Percentiles rank a stretch among this genome's conserved stretches.
Conservation (phyloP, 1,140 invertebrate genomes). For the Drosophila kohkoa region DNA sequence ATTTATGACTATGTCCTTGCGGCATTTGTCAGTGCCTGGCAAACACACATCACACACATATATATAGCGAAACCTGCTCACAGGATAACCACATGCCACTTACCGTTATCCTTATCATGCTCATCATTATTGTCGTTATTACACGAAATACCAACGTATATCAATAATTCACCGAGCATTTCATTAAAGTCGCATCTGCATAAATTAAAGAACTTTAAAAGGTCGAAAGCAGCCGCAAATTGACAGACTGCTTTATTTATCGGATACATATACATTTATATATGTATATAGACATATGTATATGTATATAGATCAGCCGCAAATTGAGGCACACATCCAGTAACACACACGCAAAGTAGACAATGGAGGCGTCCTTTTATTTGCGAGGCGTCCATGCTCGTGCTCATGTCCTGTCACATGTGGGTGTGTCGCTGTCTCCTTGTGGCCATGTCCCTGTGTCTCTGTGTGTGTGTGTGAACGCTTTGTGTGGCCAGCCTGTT, state of each 20-base stretch:
- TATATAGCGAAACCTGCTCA: background rate
- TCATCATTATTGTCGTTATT: conserved; percentile 35
- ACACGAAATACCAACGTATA: conserved; percentile 4
- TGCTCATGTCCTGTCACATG: conserved; percentile 31
- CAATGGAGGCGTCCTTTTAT: conserved; percentile 36
- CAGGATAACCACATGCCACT: background rate
- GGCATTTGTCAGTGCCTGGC: conserved; percentile 29
- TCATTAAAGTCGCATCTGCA: conserved; percentile 18
- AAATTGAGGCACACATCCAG: conserved; percentile 19
- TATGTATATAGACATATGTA: conserved; percentile 1
- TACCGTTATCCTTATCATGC: conserved; percentile 43
- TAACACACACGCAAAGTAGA: conserved; percentile 20
- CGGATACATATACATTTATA: background rate
- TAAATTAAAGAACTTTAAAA: conserved; percentile 16
- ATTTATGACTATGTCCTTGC: conserved; percentile 61
- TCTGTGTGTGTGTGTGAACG: conserved; percentile 11
- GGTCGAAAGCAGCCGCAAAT: background rate
- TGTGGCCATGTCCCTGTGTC: conserved; percentile 27
- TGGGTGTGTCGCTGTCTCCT: conserved; percentile 19
- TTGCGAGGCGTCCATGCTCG: conserved; percentile 41
- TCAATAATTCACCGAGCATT: conserved; percentile 29
- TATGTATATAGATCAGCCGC: conserved; percentile 10
- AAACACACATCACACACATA: background rate
- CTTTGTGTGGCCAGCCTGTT: conserved; percentile 56
- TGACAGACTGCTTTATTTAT: conserved; percentile 5